Conservation (phyloP, 2,113 vertebrate species). For the Nyctereutes procyonoides region DNA sequence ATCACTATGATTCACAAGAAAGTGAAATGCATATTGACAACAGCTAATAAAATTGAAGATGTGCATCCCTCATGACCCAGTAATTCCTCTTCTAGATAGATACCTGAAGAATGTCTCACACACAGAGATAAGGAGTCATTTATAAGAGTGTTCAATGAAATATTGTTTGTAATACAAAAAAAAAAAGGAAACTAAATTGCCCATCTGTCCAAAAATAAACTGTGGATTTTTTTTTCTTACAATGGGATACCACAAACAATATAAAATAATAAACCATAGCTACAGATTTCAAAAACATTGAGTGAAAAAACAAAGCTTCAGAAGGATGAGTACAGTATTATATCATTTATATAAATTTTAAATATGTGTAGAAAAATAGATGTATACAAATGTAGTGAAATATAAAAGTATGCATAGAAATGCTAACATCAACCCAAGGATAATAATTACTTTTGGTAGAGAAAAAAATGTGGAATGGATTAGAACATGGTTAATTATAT, state of each 20-base stretch:
- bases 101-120: neutral
- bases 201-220: neutral
- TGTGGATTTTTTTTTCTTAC: neutral
- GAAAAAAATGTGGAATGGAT: neutral
- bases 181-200: neutral
- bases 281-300: neutral
- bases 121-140: neutral
- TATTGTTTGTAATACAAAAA: neutral
- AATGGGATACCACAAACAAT: neutral
- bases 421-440: neutral
- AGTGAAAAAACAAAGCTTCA: neutral
- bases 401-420: neutral
- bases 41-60: neutral
- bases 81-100: neutral
- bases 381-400: neutral
- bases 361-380: neutral
- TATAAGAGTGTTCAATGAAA: neutral
- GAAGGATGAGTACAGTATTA: neutral
- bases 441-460: neutral
- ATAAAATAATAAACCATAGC: slow-evolving; percentile 35
- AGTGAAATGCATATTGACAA: neutral
- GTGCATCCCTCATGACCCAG: neutral
- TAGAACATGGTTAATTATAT: neutral
- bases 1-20: neutral
- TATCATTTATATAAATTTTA: neutral